Evolutionary conservation across 2,797 vertebrate species (phyloP).

Genomic region (Protosalanx chinensis): DNA sequence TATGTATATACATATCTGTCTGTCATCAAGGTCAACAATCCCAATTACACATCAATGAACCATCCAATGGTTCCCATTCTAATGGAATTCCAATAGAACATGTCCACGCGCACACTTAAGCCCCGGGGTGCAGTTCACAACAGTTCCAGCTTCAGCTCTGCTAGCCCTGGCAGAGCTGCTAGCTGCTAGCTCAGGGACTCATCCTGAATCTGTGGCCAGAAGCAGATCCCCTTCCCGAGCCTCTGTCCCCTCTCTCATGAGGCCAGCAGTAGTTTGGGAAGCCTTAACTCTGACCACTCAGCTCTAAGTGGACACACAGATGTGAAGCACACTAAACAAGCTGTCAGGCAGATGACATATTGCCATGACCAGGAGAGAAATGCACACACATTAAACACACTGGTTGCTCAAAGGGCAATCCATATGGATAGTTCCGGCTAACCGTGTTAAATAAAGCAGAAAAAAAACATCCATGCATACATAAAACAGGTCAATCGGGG

Average conservation of each 20-base stretch:
- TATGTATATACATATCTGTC: too few relatives aligned
- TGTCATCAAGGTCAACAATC: too few relatives aligned
- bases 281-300: constrained; percentile 55
- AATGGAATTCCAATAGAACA: background rate
- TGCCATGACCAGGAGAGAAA: constrained; percentile 50
- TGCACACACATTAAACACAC: constrained; percentile 29
- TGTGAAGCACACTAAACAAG: constrained; percentile 70
- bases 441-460: background rate
- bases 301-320: constrained; percentile 65
- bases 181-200: too few relatives aligned
- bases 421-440: background rate
- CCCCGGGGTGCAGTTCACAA: background rate
- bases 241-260: too few relatives aligned
- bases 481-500: background rate
- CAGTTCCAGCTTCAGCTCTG: background rate
- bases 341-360: constrained; percentile 41
- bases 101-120: background rate
- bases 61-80: background rate
- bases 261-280: too few relatives aligned
- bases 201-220: constrained; percentile 22
- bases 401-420: constrained; percentile 12
- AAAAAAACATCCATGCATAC: background rate
- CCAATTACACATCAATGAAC: too few relatives aligned
- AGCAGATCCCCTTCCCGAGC: constrained; percentile 17
- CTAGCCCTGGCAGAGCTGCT: background rate